Evolutionary conservation across 2,888 invertebrate species (phyloP).

Genomic region (Dioctria linearis): DNA sequence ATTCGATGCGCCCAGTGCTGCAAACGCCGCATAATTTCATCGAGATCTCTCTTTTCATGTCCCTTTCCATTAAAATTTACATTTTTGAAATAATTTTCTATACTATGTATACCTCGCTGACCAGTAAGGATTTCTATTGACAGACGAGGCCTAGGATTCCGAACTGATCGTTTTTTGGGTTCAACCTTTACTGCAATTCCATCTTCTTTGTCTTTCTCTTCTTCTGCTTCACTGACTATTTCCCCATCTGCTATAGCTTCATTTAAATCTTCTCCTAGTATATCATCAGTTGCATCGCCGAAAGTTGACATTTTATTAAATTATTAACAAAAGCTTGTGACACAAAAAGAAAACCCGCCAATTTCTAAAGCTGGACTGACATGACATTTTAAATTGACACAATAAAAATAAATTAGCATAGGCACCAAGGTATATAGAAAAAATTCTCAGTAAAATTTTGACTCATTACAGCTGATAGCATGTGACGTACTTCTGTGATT

Average conservation of each 20-base stretch:
- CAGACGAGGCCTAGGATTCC: constrained; percentile 79
- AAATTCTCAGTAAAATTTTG: too few relatives aligned
- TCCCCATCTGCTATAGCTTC: constrained; percentile 65
- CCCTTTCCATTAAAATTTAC: constrained; percentile 86
- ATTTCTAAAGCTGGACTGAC: too few relatives aligned
- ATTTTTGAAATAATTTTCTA: constrained; percentile 85
- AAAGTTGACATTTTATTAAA: constrained; percentile 59
- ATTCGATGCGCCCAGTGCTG: constrained; percentile 96
- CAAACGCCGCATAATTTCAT: constrained; percentile 83
- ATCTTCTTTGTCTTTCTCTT: constrained; percentile 70
- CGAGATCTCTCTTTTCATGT: constrained; percentile 86
- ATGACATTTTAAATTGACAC: too few relatives aligned
- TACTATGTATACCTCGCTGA: constrained; percentile 82
- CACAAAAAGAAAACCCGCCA: too few relatives aligned
- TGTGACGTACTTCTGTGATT: too few relatives aligned
- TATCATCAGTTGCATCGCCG: constrained; percentile 62
- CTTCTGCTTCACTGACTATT: constrained; percentile 62
- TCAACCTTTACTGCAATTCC: constrained; percentile 66
- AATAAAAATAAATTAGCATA: too few relatives aligned
- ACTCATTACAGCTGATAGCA: too few relatives aligned
- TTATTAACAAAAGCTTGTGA: too few relatives aligned
- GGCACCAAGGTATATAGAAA: too few relatives aligned
- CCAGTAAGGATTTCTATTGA: constrained; percentile 82
- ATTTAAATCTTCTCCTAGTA: constrained; percentile 66
- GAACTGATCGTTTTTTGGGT: constrained; percentile 74